phyloP scores from a whole-genome alignment of 37 sponge, comb jelly and placozoan species.

The Oscarella lobularis region DNA sequence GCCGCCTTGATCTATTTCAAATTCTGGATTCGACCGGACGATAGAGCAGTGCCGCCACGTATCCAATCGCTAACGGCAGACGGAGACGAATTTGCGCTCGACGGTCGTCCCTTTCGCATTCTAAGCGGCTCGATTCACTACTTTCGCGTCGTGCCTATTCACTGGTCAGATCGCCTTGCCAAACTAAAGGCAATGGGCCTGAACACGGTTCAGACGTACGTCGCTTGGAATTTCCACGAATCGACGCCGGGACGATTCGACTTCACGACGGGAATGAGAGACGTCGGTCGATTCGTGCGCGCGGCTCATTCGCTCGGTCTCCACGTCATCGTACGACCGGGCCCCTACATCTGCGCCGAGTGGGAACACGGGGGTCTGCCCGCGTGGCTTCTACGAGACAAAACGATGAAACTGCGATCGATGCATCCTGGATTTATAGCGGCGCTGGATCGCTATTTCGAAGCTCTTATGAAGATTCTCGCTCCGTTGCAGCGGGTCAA shows the following conservation, averaged over 20 bases:
- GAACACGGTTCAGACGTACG: conserved; percentile 75
- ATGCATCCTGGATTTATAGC: conserved; percentile 38
- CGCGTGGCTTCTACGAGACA: conserved; percentile 75
- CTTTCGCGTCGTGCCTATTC: conserved; percentile 67
- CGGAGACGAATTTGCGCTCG: conserved; percentile 35
- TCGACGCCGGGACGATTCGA: conserved; percentile 58
- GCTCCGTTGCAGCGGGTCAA: conserved; percentile 38
- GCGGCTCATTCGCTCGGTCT: conserved; percentile 58
- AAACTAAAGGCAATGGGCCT: conserved; percentile 75
- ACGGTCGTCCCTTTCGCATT: conserved; percentile 52
- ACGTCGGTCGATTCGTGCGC: conserved; percentile 27
- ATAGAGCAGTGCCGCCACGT: too few relatives aligned
- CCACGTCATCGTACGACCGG: conserved; percentile 81
- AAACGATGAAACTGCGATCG: conserved; percentile 53
- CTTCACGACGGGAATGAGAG: conserved; percentile 29
- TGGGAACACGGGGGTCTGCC: conserved; percentile 92
- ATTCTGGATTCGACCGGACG: too few relatives aligned
- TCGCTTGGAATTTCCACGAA: conserved; percentile 93
- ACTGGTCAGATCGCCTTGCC: conserved; percentile 79
- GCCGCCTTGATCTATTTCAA: too few relatives aligned
- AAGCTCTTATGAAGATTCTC: conserved; percentile 37
- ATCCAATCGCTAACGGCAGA: too few relatives aligned
- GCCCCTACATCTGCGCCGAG: conserved; percentile 96
- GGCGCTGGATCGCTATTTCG: conserved; percentile 55
- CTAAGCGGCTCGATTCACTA: conserved; percentile 90